Conservation (phyloP, 2,797 vertebrate species). For the Oceanodroma leucorhoa region DNA sequence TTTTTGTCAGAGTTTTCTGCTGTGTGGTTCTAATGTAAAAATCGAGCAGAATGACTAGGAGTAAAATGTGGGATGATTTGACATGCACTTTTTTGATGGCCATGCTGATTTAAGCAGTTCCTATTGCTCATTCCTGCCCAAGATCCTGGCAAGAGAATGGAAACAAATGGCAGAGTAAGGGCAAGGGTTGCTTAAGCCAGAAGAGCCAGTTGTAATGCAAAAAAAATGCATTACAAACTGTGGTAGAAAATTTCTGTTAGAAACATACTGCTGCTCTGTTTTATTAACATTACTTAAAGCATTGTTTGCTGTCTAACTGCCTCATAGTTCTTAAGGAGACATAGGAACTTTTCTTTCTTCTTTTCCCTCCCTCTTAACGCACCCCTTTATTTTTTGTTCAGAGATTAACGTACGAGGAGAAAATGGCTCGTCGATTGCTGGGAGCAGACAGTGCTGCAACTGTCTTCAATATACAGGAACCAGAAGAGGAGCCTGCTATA, state of each 20-base stretch:
- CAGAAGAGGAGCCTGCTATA: slow-evolving; percentile 85
- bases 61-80: slow-evolving; percentile 20
- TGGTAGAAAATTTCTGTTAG: background rate
- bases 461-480: slow-evolving; percentile 89
- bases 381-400: slow-evolving; percentile 68
- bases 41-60: background rate
- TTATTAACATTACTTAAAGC: background rate
- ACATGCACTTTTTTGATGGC: slow-evolving; percentile 17
- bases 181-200: background rate
- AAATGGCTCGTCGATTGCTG: slow-evolving; percentile 96
- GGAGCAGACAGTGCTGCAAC: slow-evolving; percentile 94
- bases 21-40: background rate
- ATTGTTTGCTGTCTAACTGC: background rate
- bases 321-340: background rate
- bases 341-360: background rate
- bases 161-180: slow-evolving; percentile 42
- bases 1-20: background rate
- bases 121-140: slow-evolving; percentile 36
- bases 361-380: background rate
- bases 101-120: slow-evolving; percentile 39
- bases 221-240: slow-evolving; percentile 49
- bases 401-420: slow-evolving; percentile 97
- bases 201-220: slow-evolving; percentile 16
- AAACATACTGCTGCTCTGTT: background rate
- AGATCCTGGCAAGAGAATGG: slow-evolving; percentile 2